Evolutionary conservation across 2,113 vertebrate genomes (phyloP).

Genomic region (Percopsis transmontana): DNA sequence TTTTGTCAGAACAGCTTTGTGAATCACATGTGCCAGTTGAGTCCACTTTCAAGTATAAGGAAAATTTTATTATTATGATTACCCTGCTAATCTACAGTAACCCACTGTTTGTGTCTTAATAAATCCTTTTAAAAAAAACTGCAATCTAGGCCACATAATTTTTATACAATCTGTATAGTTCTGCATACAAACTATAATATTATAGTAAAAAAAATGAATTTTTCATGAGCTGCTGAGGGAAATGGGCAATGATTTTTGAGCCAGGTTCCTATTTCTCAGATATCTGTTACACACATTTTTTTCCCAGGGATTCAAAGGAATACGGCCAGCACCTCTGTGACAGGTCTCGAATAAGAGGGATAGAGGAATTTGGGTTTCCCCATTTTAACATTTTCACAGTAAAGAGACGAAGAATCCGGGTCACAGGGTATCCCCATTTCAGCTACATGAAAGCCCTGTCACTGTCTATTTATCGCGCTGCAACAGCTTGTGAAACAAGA

Average conservation of each 20-base stretch:
- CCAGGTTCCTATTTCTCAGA: slow-evolving; percentile 7
- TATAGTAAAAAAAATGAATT: slow-evolving; percentile 39
- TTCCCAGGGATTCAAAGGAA: not conserved
- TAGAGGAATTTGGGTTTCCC: slow-evolving; percentile 34
- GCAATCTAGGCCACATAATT: slow-evolving; percentile 47
- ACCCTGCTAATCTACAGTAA: slow-evolving; percentile 47
- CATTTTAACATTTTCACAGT: slow-evolving; percentile 56
- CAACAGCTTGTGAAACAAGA: slow-evolving; percentile 56
- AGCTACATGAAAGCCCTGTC: slow-evolving; percentile 72
- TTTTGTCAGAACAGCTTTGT: slow-evolving; percentile 3
- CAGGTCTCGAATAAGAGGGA: slow-evolving; percentile 41
- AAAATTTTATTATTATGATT: slow-evolving; percentile 35
- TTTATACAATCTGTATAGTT: slow-evolving; percentile 50
- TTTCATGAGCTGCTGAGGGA: slow-evolving; percentile 54
- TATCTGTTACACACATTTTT: slow-evolving; percentile 13
- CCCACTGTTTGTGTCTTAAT: slow-evolving; percentile 40
- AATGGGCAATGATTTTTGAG: slow-evolving; percentile 41
- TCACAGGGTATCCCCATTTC: slow-evolving; percentile 57
- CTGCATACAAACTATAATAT: slow-evolving; percentile 53
- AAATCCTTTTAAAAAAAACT: slow-evolving; percentile 34
- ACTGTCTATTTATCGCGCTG: slow-evolving; percentile 62
- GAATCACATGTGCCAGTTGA: slow-evolving; percentile 5
- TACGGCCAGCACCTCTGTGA: slow-evolving; percentile 23
- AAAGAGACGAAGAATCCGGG: slow-evolving; percentile 33
- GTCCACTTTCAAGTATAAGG: slow-evolving; percentile 29